These are phyloP conservation scores for Galaxias olidus DNA, from an alignment of 2,797 vertebrate species.

Conservation along the genomic window DNA sequence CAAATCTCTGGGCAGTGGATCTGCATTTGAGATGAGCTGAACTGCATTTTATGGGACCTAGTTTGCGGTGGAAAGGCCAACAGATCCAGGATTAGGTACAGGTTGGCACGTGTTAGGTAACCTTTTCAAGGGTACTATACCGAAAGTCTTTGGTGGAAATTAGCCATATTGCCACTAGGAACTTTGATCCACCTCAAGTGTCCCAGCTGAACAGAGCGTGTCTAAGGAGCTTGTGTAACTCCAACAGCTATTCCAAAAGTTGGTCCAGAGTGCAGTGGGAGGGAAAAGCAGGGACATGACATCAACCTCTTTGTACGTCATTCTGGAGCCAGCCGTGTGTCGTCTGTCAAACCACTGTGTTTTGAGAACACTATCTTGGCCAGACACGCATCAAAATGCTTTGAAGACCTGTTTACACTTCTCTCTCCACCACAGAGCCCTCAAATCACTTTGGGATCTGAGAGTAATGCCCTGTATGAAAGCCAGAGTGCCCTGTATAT, in stretches of 20 bases:
- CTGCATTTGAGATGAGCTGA: too few species aligned
- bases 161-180: too few species aligned
- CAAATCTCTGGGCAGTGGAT: slow-evolving; percentile 27
- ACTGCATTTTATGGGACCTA: too few species aligned
- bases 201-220: too few species aligned
- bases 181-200: too few species aligned
- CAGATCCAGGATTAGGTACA: too few species aligned
- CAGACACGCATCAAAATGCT: slow-evolving; percentile 58
- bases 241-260: too few species aligned
- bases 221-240: too few species aligned
- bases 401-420: slow-evolving; percentile 66
- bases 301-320: slow-evolving; percentile 43
- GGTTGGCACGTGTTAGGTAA: too few species aligned
- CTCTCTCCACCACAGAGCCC: slow-evolving; percentile 62
- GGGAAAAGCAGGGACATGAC: slow-evolving; percentile 57
- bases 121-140: too few species aligned
- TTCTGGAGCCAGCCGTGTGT: slow-evolving; percentile 13
- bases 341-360: slow-evolving; percentile 21
- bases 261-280: slow-evolving; percentile 43
- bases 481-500: slow-evolving; percentile 50
- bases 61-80: too few species aligned
- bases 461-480: slow-evolving; percentile 63
- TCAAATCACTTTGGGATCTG: slow-evolving; percentile 69
- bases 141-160: too few species aligned
- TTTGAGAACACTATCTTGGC: slow-evolving; percentile 51